Percentiles rank a stretch among this genome's conserved stretches.
Evolutionary conservation across 2,888 invertebrate species (phyloP).

Genomic region (Drosophila sordidapex): DNA sequence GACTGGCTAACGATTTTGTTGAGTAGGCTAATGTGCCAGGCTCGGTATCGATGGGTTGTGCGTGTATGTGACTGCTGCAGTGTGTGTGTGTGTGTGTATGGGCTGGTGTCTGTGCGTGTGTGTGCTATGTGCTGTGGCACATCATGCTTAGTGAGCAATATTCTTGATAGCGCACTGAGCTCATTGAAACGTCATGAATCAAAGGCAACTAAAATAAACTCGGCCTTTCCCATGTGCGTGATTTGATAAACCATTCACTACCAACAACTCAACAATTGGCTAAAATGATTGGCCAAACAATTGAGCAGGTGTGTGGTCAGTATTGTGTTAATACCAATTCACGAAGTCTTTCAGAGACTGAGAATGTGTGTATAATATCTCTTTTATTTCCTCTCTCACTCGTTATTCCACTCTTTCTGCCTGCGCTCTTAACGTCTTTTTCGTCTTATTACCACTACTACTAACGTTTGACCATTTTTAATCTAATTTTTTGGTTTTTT

Average conservation of each 20-base stretch:
- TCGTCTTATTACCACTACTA: not conserved
- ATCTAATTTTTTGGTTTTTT: not conserved
- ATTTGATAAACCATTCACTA: slow-evolving; percentile 44
- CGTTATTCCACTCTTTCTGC: not conserved
- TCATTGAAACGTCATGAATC: slow-evolving; percentile 58
- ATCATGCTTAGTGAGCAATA: slow-evolving; percentile 68
- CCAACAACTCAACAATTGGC: slow-evolving; percentile 6
- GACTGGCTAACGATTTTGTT: slow-evolving; percentile 77
- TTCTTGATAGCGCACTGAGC: slow-evolving; percentile 54
- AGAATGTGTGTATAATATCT: not conserved
- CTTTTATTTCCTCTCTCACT: not conserved
- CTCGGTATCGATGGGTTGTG: slow-evolving; percentile 19
- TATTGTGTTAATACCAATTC: not conserved
- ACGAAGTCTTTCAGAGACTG: not conserved
- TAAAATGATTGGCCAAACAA: slow-evolving; percentile 4
- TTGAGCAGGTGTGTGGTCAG: not conserved
- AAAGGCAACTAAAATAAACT: slow-evolving; percentile 17
- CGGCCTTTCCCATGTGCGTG: slow-evolving; percentile 42
- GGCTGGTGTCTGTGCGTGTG: not conserved
- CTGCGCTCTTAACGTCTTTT: not conserved
- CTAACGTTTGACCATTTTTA: not conserved
- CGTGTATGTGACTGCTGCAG: slow-evolving; percentile 1
- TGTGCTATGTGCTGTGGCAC: slow-evolving; percentile 20
- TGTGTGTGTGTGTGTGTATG: not conserved
- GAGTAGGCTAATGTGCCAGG: slow-evolving; percentile 69